Evolutionary conservation across 2,797 vertebrate genomes (phyloP), one percentile per base, ranked within the genome.

Genomic region (Diplodus puntazzo): DNA sequence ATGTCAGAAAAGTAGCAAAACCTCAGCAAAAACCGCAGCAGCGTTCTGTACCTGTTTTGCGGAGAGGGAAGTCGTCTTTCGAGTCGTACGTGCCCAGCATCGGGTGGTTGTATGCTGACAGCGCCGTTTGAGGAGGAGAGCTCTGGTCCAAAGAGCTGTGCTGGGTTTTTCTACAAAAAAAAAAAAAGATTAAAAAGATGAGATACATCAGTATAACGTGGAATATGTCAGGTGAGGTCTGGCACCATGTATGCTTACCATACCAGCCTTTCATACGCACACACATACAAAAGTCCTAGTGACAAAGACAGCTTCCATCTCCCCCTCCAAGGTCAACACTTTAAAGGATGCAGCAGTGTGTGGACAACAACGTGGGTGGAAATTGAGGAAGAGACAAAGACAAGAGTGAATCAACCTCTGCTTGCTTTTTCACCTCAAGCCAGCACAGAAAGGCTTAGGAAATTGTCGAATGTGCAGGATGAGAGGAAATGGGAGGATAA

Each of bases 91-190:
- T 96, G 52, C 98, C 98, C 92, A 99, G 95, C 65, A 98, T 93
- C 0, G 97, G 96, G 85, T 98, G 97, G 93, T 96, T 97, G 93
- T 97, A 99, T 67, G 97, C 95, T 73, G 97, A 97, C 61, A 97
- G 88, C n/a, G 96, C 95, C 1, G 97, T 96, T 88, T 98, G 98
- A 10, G 98, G 98, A 5, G 98, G 98, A 66, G 98, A 98, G 88
- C 98, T 99, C 96, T 99, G 98, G 92, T 99, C 98, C 92, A 99
- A 91, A 54, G 98, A 99, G 92, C 98, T 98, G 94, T 99, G 98
- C 89, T 99, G 98, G 5, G 98, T 99, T 93, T 99, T 99, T 95
- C 98, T 99, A 89, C 71, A 87, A 52, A 79, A 48, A 9, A 43
- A 18, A 8, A 20, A 50, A 16, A 55, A 1, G 4, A 2, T 1